A percentile compares a stretch with the other conserved stretches of the same genome.
phyloP scores from a whole-genome alignment of 2,888 invertebrate species.

The Dromius quadrimaculatus region DNA sequence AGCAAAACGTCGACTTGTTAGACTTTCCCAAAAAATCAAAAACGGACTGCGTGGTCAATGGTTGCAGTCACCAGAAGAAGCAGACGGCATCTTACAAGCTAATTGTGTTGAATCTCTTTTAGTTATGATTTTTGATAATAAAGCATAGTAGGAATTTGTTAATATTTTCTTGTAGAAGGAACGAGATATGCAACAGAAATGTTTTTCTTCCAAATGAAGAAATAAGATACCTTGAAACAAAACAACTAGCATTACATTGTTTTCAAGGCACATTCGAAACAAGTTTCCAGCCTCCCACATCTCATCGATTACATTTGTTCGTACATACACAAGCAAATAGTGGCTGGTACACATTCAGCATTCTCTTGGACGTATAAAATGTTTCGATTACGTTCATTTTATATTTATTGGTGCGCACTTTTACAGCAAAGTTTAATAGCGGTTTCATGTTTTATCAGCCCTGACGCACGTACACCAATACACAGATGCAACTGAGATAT shows the following conservation, averaged over 20 bases:
- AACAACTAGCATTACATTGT: conserved; percentile 27
- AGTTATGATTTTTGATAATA: too few relatives aligned
- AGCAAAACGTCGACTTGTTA: too few relatives aligned
- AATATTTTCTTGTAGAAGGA: conserved; percentile 1
- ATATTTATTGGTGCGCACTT: conserved; percentile 40
- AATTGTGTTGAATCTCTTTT: too few relatives aligned
- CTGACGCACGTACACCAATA: conserved; percentile 20
- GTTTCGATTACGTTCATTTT: conserved; percentile 42
- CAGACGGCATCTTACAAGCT: too few relatives aligned
- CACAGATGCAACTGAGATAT: conserved; percentile 32
- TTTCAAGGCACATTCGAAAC: conserved; percentile 28
- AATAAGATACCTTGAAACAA: conserved; percentile 31
- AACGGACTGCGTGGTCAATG: too few relatives aligned
- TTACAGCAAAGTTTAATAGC: conserved; percentile 45
- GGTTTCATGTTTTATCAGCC: conserved; percentile 43
- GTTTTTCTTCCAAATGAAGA: conserved; percentile 28
- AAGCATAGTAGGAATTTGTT: too few relatives aligned
- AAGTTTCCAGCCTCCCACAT: conserved; percentile 26
- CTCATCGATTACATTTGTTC: conserved; percentile 28
- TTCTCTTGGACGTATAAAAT: conserved; percentile 33
- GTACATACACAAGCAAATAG: conserved; percentile 26
- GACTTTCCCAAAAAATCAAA: too few relatives aligned
- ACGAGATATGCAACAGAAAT: conserved; percentile 12
- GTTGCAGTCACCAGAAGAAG: too few relatives aligned
- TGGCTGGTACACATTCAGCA: conserved; percentile 18